Conservation (phyloP, 1,140 invertebrate genomes). For the Aphaenogaster ashmeadi region DNA sequence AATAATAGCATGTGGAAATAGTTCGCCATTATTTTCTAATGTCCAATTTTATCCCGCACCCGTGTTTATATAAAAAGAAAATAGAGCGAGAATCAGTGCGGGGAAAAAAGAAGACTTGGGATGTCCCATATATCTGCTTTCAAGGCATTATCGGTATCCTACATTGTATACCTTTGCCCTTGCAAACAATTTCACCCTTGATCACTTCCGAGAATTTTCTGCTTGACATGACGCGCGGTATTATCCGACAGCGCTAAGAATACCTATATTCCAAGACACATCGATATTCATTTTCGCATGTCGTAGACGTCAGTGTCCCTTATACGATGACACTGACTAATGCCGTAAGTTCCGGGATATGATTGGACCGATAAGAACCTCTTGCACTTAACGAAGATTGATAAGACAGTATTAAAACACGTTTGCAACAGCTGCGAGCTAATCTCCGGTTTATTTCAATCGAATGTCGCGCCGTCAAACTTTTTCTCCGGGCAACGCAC, state of each 20-base stretch:
- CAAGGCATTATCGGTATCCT: slow-evolving; percentile 25
- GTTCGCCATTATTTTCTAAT: neutral
- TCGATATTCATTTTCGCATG: slow-evolving; percentile 50
- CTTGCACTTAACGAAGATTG: slow-evolving; percentile 38
- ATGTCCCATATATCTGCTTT: slow-evolving; percentile 17
- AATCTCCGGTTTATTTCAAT: neutral
- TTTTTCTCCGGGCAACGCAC: neutral
- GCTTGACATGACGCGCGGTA: slow-evolving; percentile 28
- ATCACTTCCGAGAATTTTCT: slow-evolving; percentile 58
- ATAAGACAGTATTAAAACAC: slow-evolving; percentile 39
- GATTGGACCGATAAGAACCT: slow-evolving; percentile 43
- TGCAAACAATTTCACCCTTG: slow-evolving; percentile 54
- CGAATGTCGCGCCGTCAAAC: neutral
- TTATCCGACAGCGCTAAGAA: slow-evolving; percentile 37
- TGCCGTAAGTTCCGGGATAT: slow-evolving; percentile 31
- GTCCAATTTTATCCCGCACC: neutral
- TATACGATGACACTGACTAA: slow-evolving; percentile 48
- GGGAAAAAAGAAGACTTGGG: neutral
- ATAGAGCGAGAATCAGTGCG: neutral
- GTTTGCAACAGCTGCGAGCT: neutral
- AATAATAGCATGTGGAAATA: neutral
- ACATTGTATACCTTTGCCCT: slow-evolving; percentile 24
- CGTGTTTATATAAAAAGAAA: neutral
- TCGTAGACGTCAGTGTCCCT: slow-evolving; percentile 22
- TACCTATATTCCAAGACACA: slow-evolving; percentile 10